Conservation (phyloP, 2,113 vertebrate species). For the Lagopus muta region DNA sequence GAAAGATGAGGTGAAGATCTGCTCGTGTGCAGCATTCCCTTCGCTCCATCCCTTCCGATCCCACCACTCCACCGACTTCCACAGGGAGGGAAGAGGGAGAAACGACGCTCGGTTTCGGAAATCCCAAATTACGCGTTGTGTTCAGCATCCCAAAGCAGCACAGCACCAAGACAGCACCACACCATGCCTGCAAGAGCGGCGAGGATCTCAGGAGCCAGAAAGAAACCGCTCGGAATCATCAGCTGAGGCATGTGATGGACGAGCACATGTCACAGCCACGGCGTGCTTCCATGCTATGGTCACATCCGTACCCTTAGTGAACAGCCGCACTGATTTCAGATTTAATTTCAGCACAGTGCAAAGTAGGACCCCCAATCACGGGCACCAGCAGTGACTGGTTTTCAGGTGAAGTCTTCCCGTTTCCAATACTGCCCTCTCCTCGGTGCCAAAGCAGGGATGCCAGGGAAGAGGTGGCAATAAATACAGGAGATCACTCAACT, state of each 20-base stretch:
- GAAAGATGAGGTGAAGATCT: background rate
- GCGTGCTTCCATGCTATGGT: background rate
- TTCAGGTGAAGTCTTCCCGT: background rate
- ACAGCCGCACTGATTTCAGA: background rate
- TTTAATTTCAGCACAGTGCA: background rate
- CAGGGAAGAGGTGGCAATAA: rapidly evolving
- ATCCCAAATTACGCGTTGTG: background rate
- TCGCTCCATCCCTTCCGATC: background rate
- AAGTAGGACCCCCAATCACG: background rate
- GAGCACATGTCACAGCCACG: rapidly evolving
- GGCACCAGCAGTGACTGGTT: background rate
- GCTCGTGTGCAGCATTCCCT: too few species aligned
- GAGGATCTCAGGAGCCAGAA: too few species aligned
- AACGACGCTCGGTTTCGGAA: background rate
- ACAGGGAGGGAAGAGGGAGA: background rate
- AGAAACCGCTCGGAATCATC: background rate
- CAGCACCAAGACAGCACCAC: too few species aligned
- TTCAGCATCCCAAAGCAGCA: background rate
- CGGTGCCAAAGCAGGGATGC: background rate
- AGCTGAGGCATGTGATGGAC: background rate
- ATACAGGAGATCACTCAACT: too few species aligned
- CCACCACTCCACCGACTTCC: background rate
- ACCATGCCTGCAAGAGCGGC: too few species aligned
- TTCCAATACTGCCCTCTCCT: background rate
- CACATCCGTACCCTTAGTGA: background rate